Base-by-base conservation (phyloP, 2,113 vertebrate species). In the Zosterops borbonicus region DNA sequence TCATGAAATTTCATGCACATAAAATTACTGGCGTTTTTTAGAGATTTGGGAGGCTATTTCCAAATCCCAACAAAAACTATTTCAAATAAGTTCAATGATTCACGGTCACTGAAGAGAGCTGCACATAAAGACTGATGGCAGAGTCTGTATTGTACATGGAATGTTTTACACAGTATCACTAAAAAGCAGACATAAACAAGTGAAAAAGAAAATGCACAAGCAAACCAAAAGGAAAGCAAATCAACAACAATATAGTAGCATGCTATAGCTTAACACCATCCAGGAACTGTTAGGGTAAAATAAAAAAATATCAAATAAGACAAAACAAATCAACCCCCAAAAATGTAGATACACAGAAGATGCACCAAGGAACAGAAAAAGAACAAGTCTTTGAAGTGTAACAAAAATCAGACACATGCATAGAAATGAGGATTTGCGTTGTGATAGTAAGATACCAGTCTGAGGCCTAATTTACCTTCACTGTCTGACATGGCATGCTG, bases 401-500 rank as follows among this genome's bases (percentile, higher is more conserved):
- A 97, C 81, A 97, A 96, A 97, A 98, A 96, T 98, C 89, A 98
- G 97, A 96, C 95, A 95, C 99, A 99, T 99, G 99, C 99, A 98
- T 96, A 97, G 90, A 98, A 97, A 98, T 97, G 97, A 97, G 98
- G 94, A 95, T 98, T 98, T 97, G 97, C 46, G 93, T 97, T 98
- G 97, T 97, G 95, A 95, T 97, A 97, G 93, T 97, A 97, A 97
- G 97, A 98, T 96, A 98, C 97, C 92, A 98, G 96, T 98, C 91
- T 98, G 95, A 98, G 97, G 97, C 96, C 98, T 98, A 97, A 98
- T 98, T 99, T 99, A 99, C 99, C 99, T 99, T 99, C 99, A 85
- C 99, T 99, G 98, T 99, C 99, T 94, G 99, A 99, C 99, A 99
- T 99, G 97, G 99, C 99, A 96, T 99, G 99, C 95, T 99, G 99